phyloP scores from a whole-genome alignment of 2,888 invertebrate genomes.

The Orthonychiurus folsomi region DNA sequence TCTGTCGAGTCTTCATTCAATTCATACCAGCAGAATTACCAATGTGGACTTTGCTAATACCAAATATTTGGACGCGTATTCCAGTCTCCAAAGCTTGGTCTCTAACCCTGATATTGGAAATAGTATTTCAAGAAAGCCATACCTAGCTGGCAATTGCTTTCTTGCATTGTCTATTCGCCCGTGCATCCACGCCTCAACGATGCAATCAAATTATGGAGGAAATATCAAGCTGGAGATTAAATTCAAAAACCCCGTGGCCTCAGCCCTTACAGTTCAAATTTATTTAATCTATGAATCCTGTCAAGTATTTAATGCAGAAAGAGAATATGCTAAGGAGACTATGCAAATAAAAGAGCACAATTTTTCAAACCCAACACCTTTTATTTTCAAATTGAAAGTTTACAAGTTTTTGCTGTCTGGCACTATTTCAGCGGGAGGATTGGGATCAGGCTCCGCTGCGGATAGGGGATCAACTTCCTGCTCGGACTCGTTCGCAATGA shows the following conservation, averaged over 20 bases:
- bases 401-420: background rate
- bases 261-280: background rate
- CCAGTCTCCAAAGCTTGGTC: background rate
- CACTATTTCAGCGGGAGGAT: too few relatives aligned
- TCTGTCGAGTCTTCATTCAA: background rate
- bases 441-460: too few relatives aligned
- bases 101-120: background rate
- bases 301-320: background rate
- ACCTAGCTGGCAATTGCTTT: background rate
- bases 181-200: background rate
- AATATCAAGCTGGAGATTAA: conserved; percentile 2
- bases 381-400: background rate
- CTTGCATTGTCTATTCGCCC: background rate
- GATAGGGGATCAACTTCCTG: too few relatives aligned
- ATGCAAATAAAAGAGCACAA: background rate
- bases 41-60: background rate
- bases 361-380: too few relatives aligned
- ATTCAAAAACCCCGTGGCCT: background rate
- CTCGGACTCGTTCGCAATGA: too few relatives aligned
- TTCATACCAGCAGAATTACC: background rate
- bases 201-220: background rate
- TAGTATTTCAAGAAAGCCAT: background rate
- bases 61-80: background rate
- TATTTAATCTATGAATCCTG: background rate
- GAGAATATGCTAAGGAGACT: background rate